Percentiles rank a stretch among this genome's conserved stretches.
These are phyloP conservation scores for Phymanthus crucifer DNA, from an alignment of 92 coral and sea anemone species.

Conservation along the genomic window DNA sequence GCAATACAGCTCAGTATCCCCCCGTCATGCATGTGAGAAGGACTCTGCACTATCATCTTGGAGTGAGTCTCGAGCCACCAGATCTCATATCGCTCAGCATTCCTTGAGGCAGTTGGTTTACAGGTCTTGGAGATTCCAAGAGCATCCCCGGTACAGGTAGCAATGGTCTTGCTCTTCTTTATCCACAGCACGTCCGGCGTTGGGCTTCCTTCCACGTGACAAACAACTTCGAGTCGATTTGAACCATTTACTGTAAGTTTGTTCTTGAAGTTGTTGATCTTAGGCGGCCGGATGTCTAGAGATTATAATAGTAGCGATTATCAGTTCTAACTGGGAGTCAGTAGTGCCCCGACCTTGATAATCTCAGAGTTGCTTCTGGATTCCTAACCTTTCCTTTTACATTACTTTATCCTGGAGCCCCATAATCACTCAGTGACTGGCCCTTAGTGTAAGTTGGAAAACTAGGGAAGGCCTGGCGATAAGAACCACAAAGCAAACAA, in stretches of 20 bases:
- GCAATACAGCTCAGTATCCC: slow-evolving; percentile 68
- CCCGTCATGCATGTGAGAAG: slow-evolving; percentile 66
- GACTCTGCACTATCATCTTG: slow-evolving; percentile 53
- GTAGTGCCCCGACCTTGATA: no score
- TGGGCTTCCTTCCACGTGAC: slow-evolving; percentile 59
- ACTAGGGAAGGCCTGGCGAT: no score
- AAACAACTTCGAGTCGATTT: slow-evolving; percentile 46
- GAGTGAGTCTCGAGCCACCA: slow-evolving; percentile 47
- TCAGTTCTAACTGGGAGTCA: background rate
- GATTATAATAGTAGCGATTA: background rate
- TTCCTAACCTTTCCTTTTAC: background rate
- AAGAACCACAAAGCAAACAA: no score
- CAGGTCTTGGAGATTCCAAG: slow-evolving; percentile 44
- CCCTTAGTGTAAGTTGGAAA: no score
- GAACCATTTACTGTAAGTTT: slow-evolving; percentile 55
- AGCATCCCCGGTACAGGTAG: slow-evolving; percentile 57
- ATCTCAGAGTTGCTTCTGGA: no score
- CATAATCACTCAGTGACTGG: no score
- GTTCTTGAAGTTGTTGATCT: slow-evolving; percentile 43
- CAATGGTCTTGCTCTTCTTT: slow-evolving; percentile 52
- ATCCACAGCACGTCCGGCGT: slow-evolving; percentile 69
- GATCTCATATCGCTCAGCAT: slow-evolving; percentile 38
- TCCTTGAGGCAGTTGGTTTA: background rate
- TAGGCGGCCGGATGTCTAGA: slow-evolving; percentile 57
- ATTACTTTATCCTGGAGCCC: background rate